Conservation (phyloP, 2,888 invertebrate species). For the Drosophila pegasa region DNA sequence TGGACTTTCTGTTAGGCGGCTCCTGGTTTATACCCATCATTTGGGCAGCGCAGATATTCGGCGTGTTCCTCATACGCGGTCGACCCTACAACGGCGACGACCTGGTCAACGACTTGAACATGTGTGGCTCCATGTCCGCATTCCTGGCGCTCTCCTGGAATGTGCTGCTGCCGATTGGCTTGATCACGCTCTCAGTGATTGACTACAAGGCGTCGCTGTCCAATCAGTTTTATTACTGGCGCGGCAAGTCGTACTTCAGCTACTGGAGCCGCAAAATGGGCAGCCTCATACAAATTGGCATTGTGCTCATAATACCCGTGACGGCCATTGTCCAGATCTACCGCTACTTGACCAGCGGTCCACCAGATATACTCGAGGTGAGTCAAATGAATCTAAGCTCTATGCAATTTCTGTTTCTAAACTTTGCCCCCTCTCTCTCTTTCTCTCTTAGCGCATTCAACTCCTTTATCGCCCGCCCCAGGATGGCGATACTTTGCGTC, state of each 20-base stretch:
- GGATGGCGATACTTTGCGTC: slow-evolving; percentile 78
- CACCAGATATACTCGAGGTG: slow-evolving; percentile 95
- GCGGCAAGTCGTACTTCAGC: slow-evolving; percentile 91
- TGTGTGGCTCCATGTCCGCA: slow-evolving; percentile 87
- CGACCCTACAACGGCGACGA: slow-evolving; percentile 91
- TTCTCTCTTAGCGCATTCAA: slow-evolving; percentile 90
- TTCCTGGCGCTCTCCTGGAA: slow-evolving; percentile 94
- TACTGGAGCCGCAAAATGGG: slow-evolving; percentile 92
- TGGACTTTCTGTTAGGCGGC: slow-evolving; percentile 93
- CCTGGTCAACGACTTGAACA: slow-evolving; percentile 83
- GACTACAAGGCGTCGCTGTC: slow-evolving; percentile 90
- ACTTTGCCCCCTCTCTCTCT: slow-evolving; percentile 54
- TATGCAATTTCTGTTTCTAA: neutral
- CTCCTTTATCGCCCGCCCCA: slow-evolving; percentile 92
- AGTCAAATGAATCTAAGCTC: slow-evolving; percentile 80
- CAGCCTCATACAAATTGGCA: slow-evolving; percentile 90
- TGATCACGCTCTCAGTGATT: slow-evolving; percentile 90
- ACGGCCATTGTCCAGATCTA: slow-evolving; percentile 88
- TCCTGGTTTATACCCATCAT: slow-evolving; percentile 94
- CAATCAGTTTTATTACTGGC: slow-evolving; percentile 89
- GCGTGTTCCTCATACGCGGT: slow-evolving; percentile 94
- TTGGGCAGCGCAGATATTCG: slow-evolving; percentile 91
- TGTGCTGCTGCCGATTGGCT: slow-evolving; percentile 92
- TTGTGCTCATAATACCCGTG: slow-evolving; percentile 89
- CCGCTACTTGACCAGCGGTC: slow-evolving; percentile 92